Conservation (phyloP, 2,113 vertebrate species). For the Poeciliopsis occidentalis region DNA sequence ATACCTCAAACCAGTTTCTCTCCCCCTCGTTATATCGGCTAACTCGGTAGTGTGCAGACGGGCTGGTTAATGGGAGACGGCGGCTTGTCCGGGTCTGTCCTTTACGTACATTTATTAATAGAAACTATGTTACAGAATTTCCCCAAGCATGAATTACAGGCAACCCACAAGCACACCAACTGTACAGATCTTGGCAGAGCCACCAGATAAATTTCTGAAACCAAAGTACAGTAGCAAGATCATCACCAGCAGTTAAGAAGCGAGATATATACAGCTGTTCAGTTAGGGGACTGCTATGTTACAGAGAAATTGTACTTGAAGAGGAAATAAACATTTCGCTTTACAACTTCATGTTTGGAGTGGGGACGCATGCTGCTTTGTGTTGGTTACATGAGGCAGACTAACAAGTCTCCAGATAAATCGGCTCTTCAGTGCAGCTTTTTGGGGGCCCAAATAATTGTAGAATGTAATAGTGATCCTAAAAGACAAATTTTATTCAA, state of each 20-base stretch:
- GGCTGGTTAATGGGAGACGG: conserved; percentile 21
- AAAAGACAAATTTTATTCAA: conserved; percentile 50
- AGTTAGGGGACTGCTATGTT: conserved; percentile 68
- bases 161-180: conserved; percentile 76
- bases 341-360: conserved; percentile 20
- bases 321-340: conserved; percentile 23
- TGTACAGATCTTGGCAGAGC: conserved; percentile 74
- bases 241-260: conserved; percentile 73
- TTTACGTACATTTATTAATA: conserved; percentile 79
- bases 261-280: conserved; percentile 74
- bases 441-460: conserved; percentile 8
- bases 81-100: conserved; percentile 51
- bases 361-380: conserved; percentile 51
- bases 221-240: conserved; percentile 59
- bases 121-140: conserved; percentile 81
- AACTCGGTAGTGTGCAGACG: conserved; percentile 64
- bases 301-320: conserved; percentile 56
- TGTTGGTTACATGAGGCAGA: conserved; percentile 61
- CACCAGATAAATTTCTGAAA: conserved; percentile 64
- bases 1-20: conserved; percentile 46
- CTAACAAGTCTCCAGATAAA: conserved; percentile 43
- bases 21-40: conserved; percentile 50
- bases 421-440: conserved; percentile 42
- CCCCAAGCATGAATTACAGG: conserved; percentile 77
- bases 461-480: conserved; percentile 44